Evolutionary conservation across 2,888 invertebrate genomes (phyloP), one percentile per base, ranked within the genome.

Genomic region (Pandemis heparana): DNA sequence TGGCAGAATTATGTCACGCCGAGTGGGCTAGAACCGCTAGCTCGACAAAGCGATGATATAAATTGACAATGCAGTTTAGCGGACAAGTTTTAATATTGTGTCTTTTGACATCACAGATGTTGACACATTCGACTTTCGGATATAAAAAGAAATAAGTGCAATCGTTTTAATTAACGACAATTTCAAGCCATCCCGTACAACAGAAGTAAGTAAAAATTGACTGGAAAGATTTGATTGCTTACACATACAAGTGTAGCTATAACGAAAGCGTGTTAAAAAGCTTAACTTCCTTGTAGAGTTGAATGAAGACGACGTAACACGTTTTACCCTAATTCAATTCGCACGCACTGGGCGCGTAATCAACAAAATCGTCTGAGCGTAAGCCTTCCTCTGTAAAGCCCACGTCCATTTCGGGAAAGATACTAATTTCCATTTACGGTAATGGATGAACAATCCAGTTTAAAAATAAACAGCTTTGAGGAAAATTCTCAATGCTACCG

Each of bases 1-100:
- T 77, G 79, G 71, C 79, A 76, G 81, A 82, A 83, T 84, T 83
- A 86, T 83, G 84, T 86, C 85, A 85, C 79, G 78, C 75, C 71
- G 68, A 77, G 68, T 65, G 46, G 51, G 10, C 56, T 46, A 23
- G 18, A n/a, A 64, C 62, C 41, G 53, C 43, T 56, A 43, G 10
- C 16, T 5, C 8, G 18, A 10, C 41, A n/a, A 41, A 16, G 6
- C 41, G 23, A 16, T 63, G 43, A 39, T 62, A 62, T 62, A 16
- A 59, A 23, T 39, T 23, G 18, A 66, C 39, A 16, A 48, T 61
- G 18, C 48, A 61, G 18, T 61, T 62, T 43, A 41, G 32, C 46
- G 46, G 38, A 48, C n/a, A 23, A 48, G 48, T 64, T 62, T 18
- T 5, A 10, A 41, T 18, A 16, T 56, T 56, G 56, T 23, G 12